Evolutionary conservation across 2,797 vertebrate species (phyloP), one percentile per base, ranked within the genome.

Genomic region (Sebastes taczanowskii): DNA sequence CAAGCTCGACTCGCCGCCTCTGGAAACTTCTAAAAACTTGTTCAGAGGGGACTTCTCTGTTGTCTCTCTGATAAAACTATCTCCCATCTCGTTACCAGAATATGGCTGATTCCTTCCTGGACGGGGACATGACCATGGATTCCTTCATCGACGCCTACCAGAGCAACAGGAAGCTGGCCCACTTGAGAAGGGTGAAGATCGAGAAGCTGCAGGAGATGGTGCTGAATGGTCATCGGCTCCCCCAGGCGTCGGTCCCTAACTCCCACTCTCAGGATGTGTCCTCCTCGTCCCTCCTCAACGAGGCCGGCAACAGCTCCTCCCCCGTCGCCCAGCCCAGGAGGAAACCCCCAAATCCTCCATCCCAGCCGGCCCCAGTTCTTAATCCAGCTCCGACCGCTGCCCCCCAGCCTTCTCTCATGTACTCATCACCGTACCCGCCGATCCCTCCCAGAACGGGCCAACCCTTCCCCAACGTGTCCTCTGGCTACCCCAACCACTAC

Each of bases 121-220:
- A 98, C 1, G 98, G 98, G 0, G 96, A 97, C 53, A 91, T 98
- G 32, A 92, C 97, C 0, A 91, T 99, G 82, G 98, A 99, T 66
- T 82, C 96, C 73, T 99, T 99, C 93, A 95, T 98, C 0, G 98
- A 99, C 0, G 90, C 95, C 42, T 99, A 99, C 86, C 98, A 97
- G 93, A 98, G 88, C 92, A 96, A 97, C 79, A 95, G 98, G 46
- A 99, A 97, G 82, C 93, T 99, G 82, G 98, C 98, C 7, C 99
- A 99, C 90, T 86, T 96, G 90, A 95, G 98, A 0, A 93, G 98
- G 5, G 98, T 99, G 4, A 99, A 99, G 87, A 99, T 99, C 0
- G 98, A 99, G 90, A 99, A 99, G 93, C 96, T 99, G 69, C 98
- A 98, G 87, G 99, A 99, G 88, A 95, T 99, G 95, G 97, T 99